Base-by-base conservation (phyloP, 1,140 invertebrate species). In the Drosophila kepulauana region DNA sequence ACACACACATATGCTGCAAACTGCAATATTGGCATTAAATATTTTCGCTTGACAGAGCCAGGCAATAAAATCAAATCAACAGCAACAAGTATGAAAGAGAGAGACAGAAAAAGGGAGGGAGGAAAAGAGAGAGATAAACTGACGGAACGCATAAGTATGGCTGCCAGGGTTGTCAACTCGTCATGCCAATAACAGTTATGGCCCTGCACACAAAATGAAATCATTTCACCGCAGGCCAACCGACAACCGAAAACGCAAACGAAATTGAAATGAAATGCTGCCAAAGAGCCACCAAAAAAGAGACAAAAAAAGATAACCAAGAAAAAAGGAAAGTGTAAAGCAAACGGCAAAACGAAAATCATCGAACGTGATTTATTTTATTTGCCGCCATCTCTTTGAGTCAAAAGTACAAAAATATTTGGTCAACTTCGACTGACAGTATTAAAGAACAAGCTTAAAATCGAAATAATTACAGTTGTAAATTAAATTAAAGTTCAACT, bases 341-440 rank as follows among this genome's bases (percentile, higher is more conserved):
- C 61, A 74, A 65, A 59, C 69, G 30, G 28, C 49, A 38, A 75
- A 70, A 71, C 2, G 35, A 38, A 58, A 71, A 75, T 71, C 70
- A 64, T 88, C 78, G 85, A 81, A 89, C 80, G 79, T 89, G 74
- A 81, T 84, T 84, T 84, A 68, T 77, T 71, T 79, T 66, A 57
- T 58, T 71, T 75, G 56, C 78, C 71, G 67, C 82, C 76, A 87
- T 76, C 75, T 75, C 80, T 75, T 88, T 75, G 85, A 81, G 77
- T 52, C 76, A 68, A 70, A 81, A 81, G 77, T 72, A 89, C 70
- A 88, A 54, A 33, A 54, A 88, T 89, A 88, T 88, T 88, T 88
- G 80, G 67, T 52, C 48, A 79, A 59, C 54, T 33, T 33, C 45
- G 43, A 38, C 35, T 16, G 20, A 25, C 10, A 48, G 28, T 25